Conservation (phyloP, 2,113 vertebrate genomes). For the Eudyptes chrysolophus region DNA sequence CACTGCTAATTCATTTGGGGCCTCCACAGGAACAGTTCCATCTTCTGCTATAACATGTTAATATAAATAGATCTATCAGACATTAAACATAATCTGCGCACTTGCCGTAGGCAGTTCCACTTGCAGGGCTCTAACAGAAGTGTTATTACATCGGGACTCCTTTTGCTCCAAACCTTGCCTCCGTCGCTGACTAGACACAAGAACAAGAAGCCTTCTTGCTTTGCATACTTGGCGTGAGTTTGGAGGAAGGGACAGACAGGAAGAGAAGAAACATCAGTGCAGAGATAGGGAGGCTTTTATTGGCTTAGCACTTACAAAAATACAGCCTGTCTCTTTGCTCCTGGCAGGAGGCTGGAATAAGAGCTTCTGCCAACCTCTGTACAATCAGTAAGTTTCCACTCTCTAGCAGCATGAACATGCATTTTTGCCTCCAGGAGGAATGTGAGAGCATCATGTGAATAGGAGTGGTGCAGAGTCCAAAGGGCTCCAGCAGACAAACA, state of each 20-base stretch:
- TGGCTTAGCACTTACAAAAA: not conserved
- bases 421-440: conserved; percentile 5
- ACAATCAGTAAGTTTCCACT: conserved; percentile 25
- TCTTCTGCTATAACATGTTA: not conserved
- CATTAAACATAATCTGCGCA: not conserved
- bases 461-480: conserved; percentile 11
- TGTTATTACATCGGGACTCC: not conserved
- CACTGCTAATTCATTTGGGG: not conserved
- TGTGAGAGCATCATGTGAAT: not conserved
- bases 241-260: not conserved
- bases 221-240: not conserved
- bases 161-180: not conserved
- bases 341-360: not conserved
- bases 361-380: not conserved
- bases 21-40: not conserved
- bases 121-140: not conserved
- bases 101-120: not conserved
- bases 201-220: not conserved
- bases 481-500: not conserved
- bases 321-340: not conserved
- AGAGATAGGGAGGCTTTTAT: not conserved
- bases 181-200: not conserved
- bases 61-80: not conserved
- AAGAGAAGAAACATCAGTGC: not conserved
- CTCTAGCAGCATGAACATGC: not conserved